Conservation (phyloP, 2,888 invertebrate species). For the Poecilus cupreus region DNA sequence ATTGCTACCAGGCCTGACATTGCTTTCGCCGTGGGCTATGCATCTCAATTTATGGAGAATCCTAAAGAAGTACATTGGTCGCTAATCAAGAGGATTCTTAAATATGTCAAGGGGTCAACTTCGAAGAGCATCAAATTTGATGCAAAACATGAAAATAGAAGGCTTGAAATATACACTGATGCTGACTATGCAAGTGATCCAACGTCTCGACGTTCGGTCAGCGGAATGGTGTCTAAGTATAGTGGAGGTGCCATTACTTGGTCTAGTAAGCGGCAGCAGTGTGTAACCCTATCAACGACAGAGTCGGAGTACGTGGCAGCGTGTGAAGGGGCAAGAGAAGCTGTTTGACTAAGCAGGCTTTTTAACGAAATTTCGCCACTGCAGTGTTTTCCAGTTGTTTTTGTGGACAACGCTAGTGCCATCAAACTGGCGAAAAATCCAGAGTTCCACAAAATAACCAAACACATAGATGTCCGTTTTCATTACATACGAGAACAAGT, state of each 20-base stretch:
- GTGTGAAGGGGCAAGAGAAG: background rate
- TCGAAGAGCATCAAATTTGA: background rate
- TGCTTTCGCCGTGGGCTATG: conserved; percentile 44
- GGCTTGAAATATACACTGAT: conserved; percentile 1
- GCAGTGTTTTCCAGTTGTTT: background rate
- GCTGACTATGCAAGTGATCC: background rate
- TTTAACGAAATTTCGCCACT: background rate
- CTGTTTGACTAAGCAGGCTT: background rate
- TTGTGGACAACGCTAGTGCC: conserved; percentile 11
- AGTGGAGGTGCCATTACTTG: background rate
- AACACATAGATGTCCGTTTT: too few species aligned
- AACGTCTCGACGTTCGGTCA: background rate
- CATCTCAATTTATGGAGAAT: conserved; percentile 24
- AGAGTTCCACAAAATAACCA: too few species aligned
- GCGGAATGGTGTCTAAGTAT: background rate
- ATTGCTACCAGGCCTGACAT: conserved; percentile 41
- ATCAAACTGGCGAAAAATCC: too few species aligned
- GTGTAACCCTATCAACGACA: background rate
- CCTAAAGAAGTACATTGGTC: conserved; percentile 3
- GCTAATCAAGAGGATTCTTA: conserved; percentile 11
- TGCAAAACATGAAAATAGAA: too few species aligned
- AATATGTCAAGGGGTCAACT: background rate
- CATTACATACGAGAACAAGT: too few species aligned
- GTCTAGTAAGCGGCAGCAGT: background rate
- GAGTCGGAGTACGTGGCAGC: conserved; percentile 16